Conservation (phyloP, 2,797 vertebrate genomes). For the Champsocephalus esox region DNA sequence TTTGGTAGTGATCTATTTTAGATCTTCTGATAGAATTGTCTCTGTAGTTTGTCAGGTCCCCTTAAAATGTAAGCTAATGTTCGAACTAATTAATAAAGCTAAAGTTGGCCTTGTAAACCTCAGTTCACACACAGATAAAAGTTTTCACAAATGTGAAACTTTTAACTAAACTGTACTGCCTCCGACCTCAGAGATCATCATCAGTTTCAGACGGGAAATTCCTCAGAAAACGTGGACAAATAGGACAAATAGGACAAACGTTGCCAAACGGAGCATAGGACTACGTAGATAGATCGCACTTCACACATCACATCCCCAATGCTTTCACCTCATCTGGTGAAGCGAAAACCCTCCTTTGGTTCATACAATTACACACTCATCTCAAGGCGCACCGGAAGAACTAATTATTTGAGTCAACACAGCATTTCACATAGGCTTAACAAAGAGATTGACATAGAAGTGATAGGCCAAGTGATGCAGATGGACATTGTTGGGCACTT, state of each 20-base stretch:
- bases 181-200: constrained; percentile 11
- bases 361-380: constrained; percentile 74
- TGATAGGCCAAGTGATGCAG: constrained; percentile 44
- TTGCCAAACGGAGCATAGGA: constrained; percentile 31
- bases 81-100: constrained; percentile 10
- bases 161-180: background rate
- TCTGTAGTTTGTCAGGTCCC: background rate
- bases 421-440: constrained; percentile 12
- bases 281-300: constrained; percentile 44
- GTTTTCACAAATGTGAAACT: constrained; percentile 36
- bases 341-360: constrained; percentile 18
- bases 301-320: constrained; percentile 42
- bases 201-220: constrained; percentile 43
- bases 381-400: constrained; percentile 32
- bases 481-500: constrained; percentile 45
- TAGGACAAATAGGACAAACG: constrained; percentile 43
- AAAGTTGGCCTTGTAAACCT: constrained; percentile 2
- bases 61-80: background rate
- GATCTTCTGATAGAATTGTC: background rate
- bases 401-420: constrained; percentile 43
- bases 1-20: background rate
- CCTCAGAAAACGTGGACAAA: constrained; percentile 27
- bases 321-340: constrained; percentile 34
- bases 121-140: constrained; percentile 7
- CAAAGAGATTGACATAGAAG: constrained; percentile 20